Conservation (phyloP, 2,797 vertebrate genomes). For the Tachyglossus aculeatus region DNA sequence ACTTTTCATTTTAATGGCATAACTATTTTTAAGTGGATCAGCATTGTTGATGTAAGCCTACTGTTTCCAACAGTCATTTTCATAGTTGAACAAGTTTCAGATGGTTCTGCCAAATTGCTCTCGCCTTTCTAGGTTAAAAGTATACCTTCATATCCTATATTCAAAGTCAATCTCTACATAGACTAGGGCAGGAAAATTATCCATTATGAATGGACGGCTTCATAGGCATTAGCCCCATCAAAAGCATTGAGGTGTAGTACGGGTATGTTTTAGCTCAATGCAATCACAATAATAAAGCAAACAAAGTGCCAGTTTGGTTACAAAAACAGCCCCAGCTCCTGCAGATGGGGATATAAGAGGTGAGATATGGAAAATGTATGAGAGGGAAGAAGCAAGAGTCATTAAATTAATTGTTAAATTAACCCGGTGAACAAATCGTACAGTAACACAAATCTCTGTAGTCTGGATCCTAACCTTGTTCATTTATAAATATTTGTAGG, state of each 20-base stretch:
- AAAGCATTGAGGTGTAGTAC: background rate
- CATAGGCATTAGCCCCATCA: background rate
- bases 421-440: background rate
- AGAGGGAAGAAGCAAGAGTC: background rate
- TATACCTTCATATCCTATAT: background rate
- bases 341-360: background rate
- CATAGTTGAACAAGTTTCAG: background rate
- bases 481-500: too few relatives aligned
- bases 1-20: conserved; percentile 8
- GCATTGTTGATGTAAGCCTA: background rate
- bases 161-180: background rate
- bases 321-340: background rate
- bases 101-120: conserved; percentile 17
- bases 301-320: background rate
- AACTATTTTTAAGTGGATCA: conserved; percentile 9
- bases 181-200: too few relatives aligned
- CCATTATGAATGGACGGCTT: background rate
- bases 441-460: background rate
- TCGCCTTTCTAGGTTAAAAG: conserved; percentile 8
- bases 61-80: too few relatives aligned
- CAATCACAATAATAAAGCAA: too few relatives aligned
- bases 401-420: background rate
- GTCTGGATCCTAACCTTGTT: background rate
- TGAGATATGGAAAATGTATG: background rate
- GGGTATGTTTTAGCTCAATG: background rate